Evolutionary conservation across 2,113 vertebrate genomes (phyloP), one percentile per base, ranked within the genome.

Genomic region (Megaleporinus macrocephalus): DNA sequence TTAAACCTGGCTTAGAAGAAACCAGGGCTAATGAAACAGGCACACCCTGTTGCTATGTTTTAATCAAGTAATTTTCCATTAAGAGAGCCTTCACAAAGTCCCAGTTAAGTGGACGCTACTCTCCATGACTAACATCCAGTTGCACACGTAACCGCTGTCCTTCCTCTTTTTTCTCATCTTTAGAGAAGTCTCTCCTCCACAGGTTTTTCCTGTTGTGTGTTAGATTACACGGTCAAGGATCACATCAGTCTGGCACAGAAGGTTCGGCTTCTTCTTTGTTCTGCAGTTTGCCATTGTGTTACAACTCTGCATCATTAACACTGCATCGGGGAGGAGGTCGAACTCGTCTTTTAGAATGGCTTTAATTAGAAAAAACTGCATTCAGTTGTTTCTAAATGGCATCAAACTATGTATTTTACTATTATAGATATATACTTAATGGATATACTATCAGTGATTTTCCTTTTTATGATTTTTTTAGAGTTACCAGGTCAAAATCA

Each of bases 181-280:
- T 90, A 91, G 93, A 94, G 86, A 87, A 85, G 89, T 87, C 90
- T 95, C 95, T 93, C 94, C 91, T 94, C 94, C 92, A 93, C 92
- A 94, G 90, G 92, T 90, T 94, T 94, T 94, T 95, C 92, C 94
- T 93, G 91, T 93, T 93, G 92, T 74, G 83, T 78, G 81, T 83
- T 92, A 91, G 81, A 86, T 91, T 90, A 93, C 87, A 87, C 84
- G 84, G 87, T 88, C 88, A 90, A 80, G 89, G 89, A 94, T 92
- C 84, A 87, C 55, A 85, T 26, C 15, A 79, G 76, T 55, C 76
- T 16, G n/a, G 24, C 57, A 76, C 33, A 10, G 41, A 44, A 44
- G 4, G 11, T 9, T 44, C 41, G 16, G 66, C 15, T 81, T 29
- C 33, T 68, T 22, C 33, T 59, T 44, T 18, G 49, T 15, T 68